These are phyloP conservation scores for Agrotis ipsilon DNA, from an alignment of 2,888 invertebrate species.

Conservation along the genomic window DNA sequence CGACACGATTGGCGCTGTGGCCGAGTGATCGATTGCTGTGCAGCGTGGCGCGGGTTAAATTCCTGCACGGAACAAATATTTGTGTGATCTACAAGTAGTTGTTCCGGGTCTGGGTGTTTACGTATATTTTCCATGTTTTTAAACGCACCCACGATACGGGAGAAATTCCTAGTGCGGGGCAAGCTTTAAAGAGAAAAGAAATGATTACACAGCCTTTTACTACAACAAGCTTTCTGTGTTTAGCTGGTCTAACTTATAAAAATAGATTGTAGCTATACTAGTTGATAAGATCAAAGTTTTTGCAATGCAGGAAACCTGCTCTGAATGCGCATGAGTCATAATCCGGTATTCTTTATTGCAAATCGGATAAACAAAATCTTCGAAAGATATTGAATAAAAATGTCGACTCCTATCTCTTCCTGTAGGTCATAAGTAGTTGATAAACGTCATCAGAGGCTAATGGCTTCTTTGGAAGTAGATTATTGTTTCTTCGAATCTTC, in stretches of 20 bases:
- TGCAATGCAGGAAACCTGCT: slow-evolving; percentile 3
- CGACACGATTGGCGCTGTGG: too few species aligned
- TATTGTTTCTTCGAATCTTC: slow-evolving; percentile 6
- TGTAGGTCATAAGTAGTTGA: background rate
- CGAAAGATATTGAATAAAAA: background rate
- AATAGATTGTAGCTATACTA: background rate
- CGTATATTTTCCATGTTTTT: too few species aligned
- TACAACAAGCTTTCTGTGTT: too few species aligned
- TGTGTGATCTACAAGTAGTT: too few species aligned
- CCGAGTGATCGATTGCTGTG: too few species aligned
- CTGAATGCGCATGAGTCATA: background rate
- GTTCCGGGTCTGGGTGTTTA: too few species aligned
- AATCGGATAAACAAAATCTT: background rate
- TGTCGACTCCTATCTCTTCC: background rate
- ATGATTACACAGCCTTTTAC: too few species aligned
- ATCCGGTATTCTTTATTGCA: background rate
- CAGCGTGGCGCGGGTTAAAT: too few species aligned
- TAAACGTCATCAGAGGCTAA: background rate
- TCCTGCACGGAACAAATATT: too few species aligned
- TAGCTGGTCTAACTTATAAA: background rate
- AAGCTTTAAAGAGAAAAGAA: too few species aligned
- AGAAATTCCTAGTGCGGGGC: too few species aligned
- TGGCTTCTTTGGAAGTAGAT: slow-evolving; percentile 12
- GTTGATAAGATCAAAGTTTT: slow-evolving; percentile 1
- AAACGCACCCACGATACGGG: too few species aligned